Evolutionary conservation across 2,113 vertebrate genomes (phyloP), one percentile per base, ranked within the genome.

Genomic region (Antigone vipio): DNA sequence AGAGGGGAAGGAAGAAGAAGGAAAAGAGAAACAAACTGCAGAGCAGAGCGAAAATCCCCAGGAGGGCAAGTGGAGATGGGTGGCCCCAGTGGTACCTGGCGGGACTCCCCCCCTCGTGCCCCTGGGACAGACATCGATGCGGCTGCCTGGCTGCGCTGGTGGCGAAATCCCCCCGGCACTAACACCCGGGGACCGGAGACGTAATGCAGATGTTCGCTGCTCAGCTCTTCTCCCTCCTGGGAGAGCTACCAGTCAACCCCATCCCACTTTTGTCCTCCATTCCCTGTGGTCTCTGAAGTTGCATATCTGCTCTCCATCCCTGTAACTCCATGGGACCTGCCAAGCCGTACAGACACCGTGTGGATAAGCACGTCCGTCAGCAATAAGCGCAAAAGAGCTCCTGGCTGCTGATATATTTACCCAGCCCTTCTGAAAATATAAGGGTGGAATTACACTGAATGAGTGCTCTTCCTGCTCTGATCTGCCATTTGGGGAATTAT

Each of bases 131-230:
- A 40, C 34, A 52, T 27, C 50, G 47, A 9, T 5, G 29, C 3
- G 0, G 50, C 45, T 80, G 62, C 56, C 68, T 68, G 38, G 35
- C 24, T 5, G 0, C 1, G 3, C 22, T 38, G 22, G 22, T 1
- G 3, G 45, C 1, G 3, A 80, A 64, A 80, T 63, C 13, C 22
- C 7, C 18, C 50, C 3, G 1, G 29, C 55, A 19, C 21, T 64
- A 42, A 63, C 38, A 84, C 32, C 8, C 58, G 35, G 52, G 55
- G 44, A 72, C 17, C 2, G 0, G 50, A 91, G 42, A 15, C 1
- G 0, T 35, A 45, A 56, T 8, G 47, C 44, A 81, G 34, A 34
- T 29, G 17, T 15, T 66, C 3, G 0, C 6, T 40, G 47, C 58
- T 84, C 58, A 56, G 45, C 52, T 56, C 20, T 66, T 80, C 63